Conservation (phyloP, 2,113 vertebrate species). For the Zootoca vivipara region DNA sequence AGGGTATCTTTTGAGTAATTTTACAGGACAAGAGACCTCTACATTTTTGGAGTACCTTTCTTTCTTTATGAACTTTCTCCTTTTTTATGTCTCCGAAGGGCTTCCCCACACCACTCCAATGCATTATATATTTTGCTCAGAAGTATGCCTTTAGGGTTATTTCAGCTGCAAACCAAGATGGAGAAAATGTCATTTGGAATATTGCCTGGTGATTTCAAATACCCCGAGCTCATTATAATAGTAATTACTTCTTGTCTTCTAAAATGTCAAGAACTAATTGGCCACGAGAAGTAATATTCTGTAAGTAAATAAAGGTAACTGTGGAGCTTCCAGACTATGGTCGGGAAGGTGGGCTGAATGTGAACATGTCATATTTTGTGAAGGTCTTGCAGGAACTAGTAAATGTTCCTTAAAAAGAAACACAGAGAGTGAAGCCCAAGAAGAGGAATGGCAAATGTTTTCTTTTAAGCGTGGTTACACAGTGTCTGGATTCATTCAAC, state of each 20-base stretch:
- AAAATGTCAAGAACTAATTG: conserved; percentile 43
- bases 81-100: conserved; percentile 9
- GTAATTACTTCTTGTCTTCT: conserved; percentile 33
- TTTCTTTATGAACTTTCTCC: not conserved
- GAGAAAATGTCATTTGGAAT: conserved; percentile 54
- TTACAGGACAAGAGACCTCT: conserved; percentile 1
- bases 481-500: not conserved
- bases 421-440: not conserved
- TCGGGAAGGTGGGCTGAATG: conserved; percentile 21
- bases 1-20: conserved; percentile 41
- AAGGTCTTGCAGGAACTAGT: not conserved
- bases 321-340: conserved; percentile 56
- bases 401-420: not conserved
- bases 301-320: conserved; percentile 52
- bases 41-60: conserved; percentile 40
- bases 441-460: not conserved
- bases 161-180: not conserved
- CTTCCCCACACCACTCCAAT: not conserved
- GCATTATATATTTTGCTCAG: not conserved
- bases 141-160: not conserved
- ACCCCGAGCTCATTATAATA: conserved; percentile 59
- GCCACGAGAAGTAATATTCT: conserved; percentile 40
- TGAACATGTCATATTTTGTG: not conserved
- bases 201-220: conserved; percentile 68
- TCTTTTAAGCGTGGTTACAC: not conserved